Conservation (phyloP, 1,140 invertebrate genomes). For the Leptinotarsa undecemlineata region DNA sequence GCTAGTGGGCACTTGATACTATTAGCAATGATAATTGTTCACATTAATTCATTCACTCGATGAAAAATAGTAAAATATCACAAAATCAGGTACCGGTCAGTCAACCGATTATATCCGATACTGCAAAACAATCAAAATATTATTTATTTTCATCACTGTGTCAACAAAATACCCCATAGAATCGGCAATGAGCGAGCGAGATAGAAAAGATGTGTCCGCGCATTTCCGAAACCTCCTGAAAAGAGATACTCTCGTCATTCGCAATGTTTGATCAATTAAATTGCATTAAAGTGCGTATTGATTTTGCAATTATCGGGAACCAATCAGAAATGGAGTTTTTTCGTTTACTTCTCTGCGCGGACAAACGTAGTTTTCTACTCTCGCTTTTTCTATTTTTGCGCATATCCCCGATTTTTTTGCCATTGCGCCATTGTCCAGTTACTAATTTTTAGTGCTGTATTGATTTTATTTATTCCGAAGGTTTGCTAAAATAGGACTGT, state of each 20-base stretch:
- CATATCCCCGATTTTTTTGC: slow-evolving; percentile 55
- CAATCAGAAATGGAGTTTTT: slow-evolving; percentile 56
- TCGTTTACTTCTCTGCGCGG: slow-evolving; percentile 45
- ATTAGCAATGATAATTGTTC: no score
- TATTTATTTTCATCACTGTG: neutral
- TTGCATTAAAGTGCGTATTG: slow-evolving; percentile 54
- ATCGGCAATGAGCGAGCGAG: slow-evolving; percentile 16
- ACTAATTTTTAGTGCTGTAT: slow-evolving; percentile 55
- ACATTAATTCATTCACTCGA: no score
- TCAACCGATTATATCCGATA: no score
- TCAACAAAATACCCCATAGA: slow-evolving; percentile 10
- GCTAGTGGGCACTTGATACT: no score
- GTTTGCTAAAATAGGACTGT: slow-evolving; percentile 5
- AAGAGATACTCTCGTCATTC: slow-evolving; percentile 23
- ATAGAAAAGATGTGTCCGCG: slow-evolving; percentile 18
- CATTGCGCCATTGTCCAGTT: slow-evolving; percentile 56
- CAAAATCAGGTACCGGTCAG: no score
- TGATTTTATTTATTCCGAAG: slow-evolving; percentile 53
- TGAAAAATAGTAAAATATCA: no score
- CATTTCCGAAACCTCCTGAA: neutral
- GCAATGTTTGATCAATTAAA: slow-evolving; percentile 53
- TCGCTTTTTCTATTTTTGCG: slow-evolving; percentile 54
- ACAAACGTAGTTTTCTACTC: slow-evolving; percentile 51
- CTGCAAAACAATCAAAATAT: neutral
- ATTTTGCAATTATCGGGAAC: slow-evolving; percentile 57